Conservation (phyloP, 35 echinoderm and acorn worm species). For the Amphiura filiformis region DNA sequence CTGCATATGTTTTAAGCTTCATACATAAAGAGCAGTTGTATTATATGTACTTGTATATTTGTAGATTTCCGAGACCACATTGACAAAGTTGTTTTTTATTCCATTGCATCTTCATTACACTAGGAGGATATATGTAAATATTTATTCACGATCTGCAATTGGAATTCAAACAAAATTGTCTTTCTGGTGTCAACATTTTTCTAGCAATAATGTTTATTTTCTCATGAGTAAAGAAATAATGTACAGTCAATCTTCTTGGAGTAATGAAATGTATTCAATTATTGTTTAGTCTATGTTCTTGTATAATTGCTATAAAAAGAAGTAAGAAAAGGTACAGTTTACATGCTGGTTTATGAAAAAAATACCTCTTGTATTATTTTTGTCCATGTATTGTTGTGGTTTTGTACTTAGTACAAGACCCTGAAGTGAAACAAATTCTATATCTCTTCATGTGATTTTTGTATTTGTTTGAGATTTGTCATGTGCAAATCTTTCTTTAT, state of each 20-base stretch:
- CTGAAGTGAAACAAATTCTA: background rate
- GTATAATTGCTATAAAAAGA: background rate
- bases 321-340: background rate
- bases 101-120: constrained; percentile 1
- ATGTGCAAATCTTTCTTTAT: background rate
- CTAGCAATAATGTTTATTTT: constrained; percentile 15
- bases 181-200: background rate
- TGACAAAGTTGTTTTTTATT: background rate
- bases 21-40: constrained; percentile 14
- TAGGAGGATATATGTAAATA: constrained; percentile 1
- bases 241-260: background rate
- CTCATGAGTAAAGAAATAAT: background rate
- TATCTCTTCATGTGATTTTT: background rate
- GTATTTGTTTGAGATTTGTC: constrained; percentile 7
- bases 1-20: constrained; percentile 1
- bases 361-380: background rate
- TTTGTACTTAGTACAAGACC: background rate
- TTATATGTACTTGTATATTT: constrained; percentile 16
- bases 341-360: background rate
- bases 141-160: background rate
- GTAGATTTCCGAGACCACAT: constrained; percentile 3
- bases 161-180: background rate
- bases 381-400: constrained; percentile 3
- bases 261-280: constrained; percentile 9
- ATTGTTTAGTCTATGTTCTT: constrained; percentile 9